A percentile compares a stretch with the other conserved stretches of the same genome.
These are phyloP conservation scores for Ctenochaetus hawaiiensis DNA, from an alignment of 2,797 vertebrate genomes.

Conservation along the genomic window DNA sequence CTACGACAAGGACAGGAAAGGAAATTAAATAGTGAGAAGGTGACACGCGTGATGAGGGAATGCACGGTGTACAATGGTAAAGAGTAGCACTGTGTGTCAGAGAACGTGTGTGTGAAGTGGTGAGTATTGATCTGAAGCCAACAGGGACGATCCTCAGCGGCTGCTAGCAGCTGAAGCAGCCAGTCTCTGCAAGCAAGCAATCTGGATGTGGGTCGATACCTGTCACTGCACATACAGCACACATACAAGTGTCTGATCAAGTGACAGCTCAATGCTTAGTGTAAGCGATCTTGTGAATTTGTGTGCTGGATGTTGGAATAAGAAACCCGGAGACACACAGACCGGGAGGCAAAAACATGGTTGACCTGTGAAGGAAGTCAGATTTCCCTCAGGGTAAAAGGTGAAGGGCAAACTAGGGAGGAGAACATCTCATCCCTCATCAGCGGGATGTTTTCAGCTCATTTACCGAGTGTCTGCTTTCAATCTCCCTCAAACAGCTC, in stretches of 20 bases:
- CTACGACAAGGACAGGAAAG: conserved; percentile 77
- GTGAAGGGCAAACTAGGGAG: conserved; percentile 40
- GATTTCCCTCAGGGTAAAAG: conserved; percentile 54
- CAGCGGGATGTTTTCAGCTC: conserved; percentile 47
- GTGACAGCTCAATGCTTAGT: conserved; percentile 20
- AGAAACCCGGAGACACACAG: not conserved
- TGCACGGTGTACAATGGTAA: not conserved
- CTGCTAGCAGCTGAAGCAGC: conserved; percentile 23
- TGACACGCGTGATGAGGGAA: conserved; percentile 17
- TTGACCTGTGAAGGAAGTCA: conserved; percentile 11
- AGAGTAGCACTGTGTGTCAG: conserved; percentile 15
- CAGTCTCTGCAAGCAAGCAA: conserved; percentile 35
- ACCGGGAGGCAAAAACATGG: not conserved
- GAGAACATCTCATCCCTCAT: conserved; percentile 29
- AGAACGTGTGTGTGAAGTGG: conserved; percentile 28
- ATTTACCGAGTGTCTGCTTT: conserved; percentile 42
- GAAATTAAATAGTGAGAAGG: conserved; percentile 30
- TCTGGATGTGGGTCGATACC: conserved; percentile 45
- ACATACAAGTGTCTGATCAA: conserved; percentile 48
- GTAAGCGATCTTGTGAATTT: not conserved
- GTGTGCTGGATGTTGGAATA: conserved; percentile 3
- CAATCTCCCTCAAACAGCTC: conserved; percentile 55
- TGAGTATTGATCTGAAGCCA: conserved; percentile 61
- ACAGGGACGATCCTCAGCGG: conserved; percentile 36
- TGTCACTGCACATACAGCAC: conserved; percentile 37